Percentiles rank a stretch among this genome's conserved stretches.
Evolutionary conservation across 2,888 invertebrate genomes (phyloP).

Genomic region (Sabatieria punctata): DNA sequence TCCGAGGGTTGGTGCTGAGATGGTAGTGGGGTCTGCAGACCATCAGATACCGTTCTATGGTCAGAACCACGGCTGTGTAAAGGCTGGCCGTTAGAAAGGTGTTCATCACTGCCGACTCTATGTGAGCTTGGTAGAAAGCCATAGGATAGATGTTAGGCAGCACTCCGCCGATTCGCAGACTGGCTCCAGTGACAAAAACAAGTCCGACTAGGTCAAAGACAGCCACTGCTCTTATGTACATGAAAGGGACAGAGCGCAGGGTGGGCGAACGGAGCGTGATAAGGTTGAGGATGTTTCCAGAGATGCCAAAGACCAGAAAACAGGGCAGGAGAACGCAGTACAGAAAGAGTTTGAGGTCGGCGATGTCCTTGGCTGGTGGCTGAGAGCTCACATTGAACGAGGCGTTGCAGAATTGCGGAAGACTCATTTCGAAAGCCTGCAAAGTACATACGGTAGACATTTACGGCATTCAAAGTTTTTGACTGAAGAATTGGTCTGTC

Average conservation of each 20-base stretch:
- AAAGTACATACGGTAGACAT: too few relatives aligned
- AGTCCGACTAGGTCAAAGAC: constrained; percentile 55
- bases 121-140: constrained; percentile 50
- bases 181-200: constrained; percentile 42
- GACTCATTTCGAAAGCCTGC: too few relatives aligned
- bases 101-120: constrained; percentile 54
- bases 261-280: constrained; percentile 56
- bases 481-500: too few relatives aligned
- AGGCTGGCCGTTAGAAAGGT: constrained; percentile 39
- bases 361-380: too few relatives aligned
- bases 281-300: constrained; percentile 59
- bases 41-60: constrained; percentile 20
- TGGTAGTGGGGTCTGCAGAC: constrained; percentile 4
- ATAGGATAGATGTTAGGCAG: constrained; percentile 17
- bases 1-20: constrained; percentile 9
- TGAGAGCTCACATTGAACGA: too few relatives aligned
- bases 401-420: too few relatives aligned
- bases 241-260: constrained; percentile 59
- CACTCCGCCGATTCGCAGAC: constrained; percentile 2
- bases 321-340: background rate
- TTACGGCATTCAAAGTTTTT: too few relatives aligned
- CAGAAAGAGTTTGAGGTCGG: too few relatives aligned
- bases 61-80: constrained; percentile 25
- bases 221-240: constrained; percentile 57
- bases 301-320: constrained; percentile 47